Base-by-base conservation (phyloP, 2,797 vertebrate species). In the Leuciscus waleckii region DNA sequence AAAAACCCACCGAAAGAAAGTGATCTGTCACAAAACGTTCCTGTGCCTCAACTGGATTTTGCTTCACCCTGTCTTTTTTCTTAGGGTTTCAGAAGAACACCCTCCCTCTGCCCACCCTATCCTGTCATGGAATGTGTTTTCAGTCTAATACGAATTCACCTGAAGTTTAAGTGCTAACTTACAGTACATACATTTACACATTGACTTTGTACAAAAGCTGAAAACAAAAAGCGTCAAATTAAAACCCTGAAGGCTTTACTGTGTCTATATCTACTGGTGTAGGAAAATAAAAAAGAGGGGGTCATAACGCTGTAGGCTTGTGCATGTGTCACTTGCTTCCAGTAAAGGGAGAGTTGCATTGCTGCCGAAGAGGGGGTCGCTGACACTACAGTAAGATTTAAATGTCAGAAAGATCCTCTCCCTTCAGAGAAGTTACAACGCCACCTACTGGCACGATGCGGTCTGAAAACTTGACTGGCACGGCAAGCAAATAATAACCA, bases 191-290 rank as follows among this genome's bases (percentile, higher is more conserved):
- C 89, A 93, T 94, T 94, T 91, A 92, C 93, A 93, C 92, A 85
- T 92, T 91, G 87, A 83, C 90, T 94, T 95, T 95, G 76, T 95
- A 95, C 94, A 95, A 81, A 88, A 91, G 91, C 92, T 93, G 90
- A 89, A 89, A 89, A 92, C 37, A 26, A 70, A 58, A 74, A 78
- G 43, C 7, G 63, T 71, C 39, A 63, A 56, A 17, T 46, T 90
- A 79, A 81, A 89, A 90, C 90, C 88, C 90, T 87, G 85, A 92
- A 88, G 89, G 65, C 90, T 83, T 88, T 74, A 84, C 89, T 88
- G 86, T 90, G 89, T 89, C 92, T 92, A 93, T 89, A 70, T 61
- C 63, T 84, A 13, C 92, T 61, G 65, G 90, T 90, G 89, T 90
- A 90, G 85, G 90, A 94, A 93, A 91, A 90, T 91, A 92, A 93